These are phyloP conservation scores for Puma concolor DNA, from an alignment of 2,113 vertebrate genomes.

Conservation along the genomic window DNA sequence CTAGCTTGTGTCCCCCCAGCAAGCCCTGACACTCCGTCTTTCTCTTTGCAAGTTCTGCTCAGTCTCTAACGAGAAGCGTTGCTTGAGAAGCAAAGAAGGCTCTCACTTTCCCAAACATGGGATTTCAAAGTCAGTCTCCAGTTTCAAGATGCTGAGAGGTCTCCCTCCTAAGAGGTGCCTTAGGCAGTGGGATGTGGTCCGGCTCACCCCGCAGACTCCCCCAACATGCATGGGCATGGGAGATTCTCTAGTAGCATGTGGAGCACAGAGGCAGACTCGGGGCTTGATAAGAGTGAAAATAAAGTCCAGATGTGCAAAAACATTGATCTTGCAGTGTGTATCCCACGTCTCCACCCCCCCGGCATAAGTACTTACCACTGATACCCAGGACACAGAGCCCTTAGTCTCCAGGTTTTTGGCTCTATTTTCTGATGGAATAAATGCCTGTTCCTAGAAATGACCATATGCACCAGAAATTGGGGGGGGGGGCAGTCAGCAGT, in stretches of 20 bases:
- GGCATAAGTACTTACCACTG: background rate
- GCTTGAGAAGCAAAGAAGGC: background rate
- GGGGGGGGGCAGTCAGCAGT: background rate
- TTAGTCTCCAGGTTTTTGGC: background rate
- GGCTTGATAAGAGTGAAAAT: conserved; percentile 25
- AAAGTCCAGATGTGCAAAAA: conserved; percentile 16
- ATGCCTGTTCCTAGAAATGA: conserved; percentile 45
- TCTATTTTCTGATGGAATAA: background rate
- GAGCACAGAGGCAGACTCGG: background rate
- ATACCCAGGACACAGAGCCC: background rate
- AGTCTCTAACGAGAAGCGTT: background rate
- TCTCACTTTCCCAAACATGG: background rate
- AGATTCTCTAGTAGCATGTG: background rate
- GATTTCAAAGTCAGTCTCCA: background rate
- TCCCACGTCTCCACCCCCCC: background rate
- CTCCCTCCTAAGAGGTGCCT: background rate
- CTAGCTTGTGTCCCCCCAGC: background rate
- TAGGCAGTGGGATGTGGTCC: background rate
- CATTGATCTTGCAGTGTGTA: background rate
- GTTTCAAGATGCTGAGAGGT: background rate
- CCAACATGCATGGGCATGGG: background rate
- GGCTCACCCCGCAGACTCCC: background rate
- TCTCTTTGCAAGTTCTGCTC: background rate
- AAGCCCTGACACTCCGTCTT: background rate
- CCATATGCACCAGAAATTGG: background rate